Base-by-base conservation (phyloP, 30 jellyfish, hydroid and myxozoan genomes). In the Catostylus mosaicus region DNA sequence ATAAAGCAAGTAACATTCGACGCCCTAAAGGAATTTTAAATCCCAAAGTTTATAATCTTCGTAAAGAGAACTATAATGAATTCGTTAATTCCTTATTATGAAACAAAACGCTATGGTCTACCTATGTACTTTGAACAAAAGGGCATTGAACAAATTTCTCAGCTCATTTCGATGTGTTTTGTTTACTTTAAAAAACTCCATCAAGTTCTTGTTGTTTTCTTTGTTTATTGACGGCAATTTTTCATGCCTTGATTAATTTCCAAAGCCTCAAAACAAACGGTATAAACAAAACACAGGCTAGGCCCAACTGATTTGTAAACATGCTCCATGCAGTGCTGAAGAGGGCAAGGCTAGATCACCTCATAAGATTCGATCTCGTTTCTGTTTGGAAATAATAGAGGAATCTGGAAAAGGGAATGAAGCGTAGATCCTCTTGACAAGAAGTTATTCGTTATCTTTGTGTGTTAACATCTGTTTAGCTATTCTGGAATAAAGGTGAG, bases 251-350 rank as follows among this genome's bases (percentile, higher is more conserved):
- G 84, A 51, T 47, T 51, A 77, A 34, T 77, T 68, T 68, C 40
- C 80, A 68, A 66, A 68, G 80, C 80, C 40, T 68, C 80, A 46
- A 22, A 34, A 36, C 80, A 37, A 68, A 37, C 80, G 35, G 57
- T 35, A 64, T 34, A 68, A 68, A 68, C 80, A 68, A 68, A 68
- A 37, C 35, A 3, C 64, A 20, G 64, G n/a, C 24, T 68, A 46
- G 80, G 80, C 80, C 80, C 59, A 68, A 64, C 80, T 68, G 64
- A 30, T 38, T 38, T 36, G 80, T 36, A 68, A 68, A 68, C 29
- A 68, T 64, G 80, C 80, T 24, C 29, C 80, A 68, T 46, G 80
- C 66, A 6, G 80, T 23, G 80, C 30, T 2, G 20, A 38, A 68
- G 26, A 1, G 80, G 61, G 71, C 30, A 7, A 20, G 37, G 59